Percentiles rank a stretch among this genome's conserved stretches.
Conservation (phyloP, 2,797 vertebrate species). For the Onychomys leucogaster region DNA sequence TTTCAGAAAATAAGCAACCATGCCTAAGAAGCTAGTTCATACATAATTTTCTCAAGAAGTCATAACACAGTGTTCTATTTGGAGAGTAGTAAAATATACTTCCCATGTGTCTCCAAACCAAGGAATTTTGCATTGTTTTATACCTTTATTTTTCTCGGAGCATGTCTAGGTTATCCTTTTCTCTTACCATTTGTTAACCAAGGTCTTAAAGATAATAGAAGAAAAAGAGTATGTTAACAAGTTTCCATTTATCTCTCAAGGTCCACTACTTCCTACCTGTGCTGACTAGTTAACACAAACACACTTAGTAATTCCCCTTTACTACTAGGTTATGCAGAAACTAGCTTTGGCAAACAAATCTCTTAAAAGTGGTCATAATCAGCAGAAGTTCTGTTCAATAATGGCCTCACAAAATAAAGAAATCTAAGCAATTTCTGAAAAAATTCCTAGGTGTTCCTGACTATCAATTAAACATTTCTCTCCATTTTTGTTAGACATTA, state of each 20-base stretch:
- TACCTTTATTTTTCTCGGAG: neutral
- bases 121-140: neutral
- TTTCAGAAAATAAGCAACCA: neutral
- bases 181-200: neutral
- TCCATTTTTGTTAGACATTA: neutral
- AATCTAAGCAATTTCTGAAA: neutral
- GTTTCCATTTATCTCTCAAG: neutral
- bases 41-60: neutral
- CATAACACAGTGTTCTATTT: neutral
- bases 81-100: neutral
- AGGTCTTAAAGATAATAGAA: neutral
- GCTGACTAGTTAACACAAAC: neutral
- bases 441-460: neutral
- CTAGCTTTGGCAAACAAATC: neutral
- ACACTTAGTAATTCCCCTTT: neutral
- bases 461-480: neutral
- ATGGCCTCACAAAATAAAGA: neutral
- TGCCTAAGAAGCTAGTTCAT: neutral
- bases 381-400: neutral
- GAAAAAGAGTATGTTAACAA: neutral
- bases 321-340: neutral
- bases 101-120: neutral
- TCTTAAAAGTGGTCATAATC: neutral
- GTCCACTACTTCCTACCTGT: neutral
- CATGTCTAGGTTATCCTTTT: neutral